Conservation (phyloP, 1,140 invertebrate species). For the Pogonomyrmex barbatus region DNA sequence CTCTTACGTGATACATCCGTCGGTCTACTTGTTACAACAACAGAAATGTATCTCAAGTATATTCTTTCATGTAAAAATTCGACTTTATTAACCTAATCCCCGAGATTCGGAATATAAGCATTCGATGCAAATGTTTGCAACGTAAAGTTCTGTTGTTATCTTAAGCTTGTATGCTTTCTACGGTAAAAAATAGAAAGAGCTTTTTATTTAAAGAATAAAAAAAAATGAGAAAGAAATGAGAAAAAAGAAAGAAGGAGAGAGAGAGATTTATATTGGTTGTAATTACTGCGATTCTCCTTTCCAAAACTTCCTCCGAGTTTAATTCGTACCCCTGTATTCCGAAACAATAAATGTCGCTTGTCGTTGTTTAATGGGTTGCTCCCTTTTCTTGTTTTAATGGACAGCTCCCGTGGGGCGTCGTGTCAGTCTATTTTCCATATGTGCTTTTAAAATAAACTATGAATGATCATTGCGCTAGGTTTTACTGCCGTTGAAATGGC, state of each 20-base stretch:
- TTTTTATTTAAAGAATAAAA: not conserved
- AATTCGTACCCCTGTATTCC: not conserved
- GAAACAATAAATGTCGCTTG: slow-evolving; percentile 40
- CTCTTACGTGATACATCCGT: not conserved
- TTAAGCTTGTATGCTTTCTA: not conserved
- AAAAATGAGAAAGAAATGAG: not conserved
- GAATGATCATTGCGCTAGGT: slow-evolving; percentile 36
- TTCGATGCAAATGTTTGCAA: not conserved
- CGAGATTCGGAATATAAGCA: not conserved
- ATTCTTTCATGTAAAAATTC: not conserved
- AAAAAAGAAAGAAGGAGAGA: not conserved
- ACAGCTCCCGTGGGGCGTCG: slow-evolving; percentile 6
- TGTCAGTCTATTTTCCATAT: slow-evolving; percentile 19
- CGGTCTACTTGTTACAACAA: not conserved
- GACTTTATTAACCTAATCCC: not conserved
- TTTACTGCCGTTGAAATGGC: slow-evolving; percentile 10
- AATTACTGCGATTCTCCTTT: slow-evolving; percentile 16
- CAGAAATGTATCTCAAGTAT: slow-evolving; percentile 11
- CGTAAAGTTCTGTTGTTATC: not conserved
- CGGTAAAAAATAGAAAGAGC: not conserved
- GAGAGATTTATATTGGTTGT: slow-evolving; percentile 17
- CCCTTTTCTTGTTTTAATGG: slow-evolving; percentile 30
- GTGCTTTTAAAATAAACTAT: slow-evolving; percentile 32
- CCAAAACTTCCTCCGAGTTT: slow-evolving; percentile 6
- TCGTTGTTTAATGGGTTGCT: slow-evolving; percentile 40